Base-by-base conservation (phyloP, 2,797 vertebrate species). In the Sebastes reedi region DNA sequence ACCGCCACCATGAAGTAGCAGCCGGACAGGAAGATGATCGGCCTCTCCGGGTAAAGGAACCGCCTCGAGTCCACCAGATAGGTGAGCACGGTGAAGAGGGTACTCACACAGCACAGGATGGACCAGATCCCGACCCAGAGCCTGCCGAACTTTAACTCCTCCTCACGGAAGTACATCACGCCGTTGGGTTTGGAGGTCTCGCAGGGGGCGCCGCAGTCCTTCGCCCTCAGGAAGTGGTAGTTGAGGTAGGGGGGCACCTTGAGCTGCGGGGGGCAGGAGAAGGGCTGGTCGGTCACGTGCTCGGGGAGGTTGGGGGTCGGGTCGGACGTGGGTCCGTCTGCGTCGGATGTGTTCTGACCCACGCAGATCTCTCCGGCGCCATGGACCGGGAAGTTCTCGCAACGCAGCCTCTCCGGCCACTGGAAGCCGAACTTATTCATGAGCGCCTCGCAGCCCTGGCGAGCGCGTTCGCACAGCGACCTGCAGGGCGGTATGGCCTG, bases 1-100 rank as follows among this genome's bases (percentile, higher is more conserved):
- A 97, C 91, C 0, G 97, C 97, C 89, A 99, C 98, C 98, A 98
- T 97, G 92, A 97, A 97, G 94, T 97, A 98, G 91, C 98, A 99
- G 71, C 97, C 97, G 0, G 98, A 98, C 77, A 98, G 95, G 91
- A 99, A 99, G 92, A 98, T 96, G 87, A 98, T 96, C 80, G 98
- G 97, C n/a, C 97, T 87, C 93, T 99, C 97, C 0, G 98, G 98
- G 89, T 98, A 99, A 52, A 94, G 95, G 91, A 98, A 98, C 7
- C 97, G 95, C 46, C 95, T 82, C 95, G 95, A 96, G 91, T 99
- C 97, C 85, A 98, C 95, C 60, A 98, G 91, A 58, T 97, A 98
- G 14, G 97, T 99, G 64, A 98, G 95, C 20, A 98, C 96, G 0
- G 97, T 98, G 94, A 98, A 97, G 69, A 99, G 95, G 0, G 97